phyloP scores from a whole-genome alignment of 2,888 invertebrate genomes.

The Lamellibrachia satsuma region DNA sequence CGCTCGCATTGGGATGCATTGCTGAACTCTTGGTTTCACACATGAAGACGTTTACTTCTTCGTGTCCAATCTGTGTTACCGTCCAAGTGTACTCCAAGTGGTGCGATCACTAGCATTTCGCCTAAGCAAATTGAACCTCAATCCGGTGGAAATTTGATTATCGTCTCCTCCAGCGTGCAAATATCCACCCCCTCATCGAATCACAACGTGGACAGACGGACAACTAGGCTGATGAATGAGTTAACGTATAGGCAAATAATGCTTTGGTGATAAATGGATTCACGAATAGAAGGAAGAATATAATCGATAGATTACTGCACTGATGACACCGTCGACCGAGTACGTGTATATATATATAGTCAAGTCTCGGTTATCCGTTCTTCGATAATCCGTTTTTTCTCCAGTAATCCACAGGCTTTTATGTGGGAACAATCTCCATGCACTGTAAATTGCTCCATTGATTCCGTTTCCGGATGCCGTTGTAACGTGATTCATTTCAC shows the following conservation, averaged over 20 bases:
- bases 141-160: conserved; percentile 7
- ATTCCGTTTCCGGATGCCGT: too few relatives aligned
- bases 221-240: neutral
- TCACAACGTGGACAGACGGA: neutral
- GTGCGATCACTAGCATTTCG: neutral
- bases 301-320: neutral
- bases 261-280: neutral
- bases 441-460: too few relatives aligned
- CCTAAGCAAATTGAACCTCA: conserved; percentile 13
- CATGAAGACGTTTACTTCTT: neutral
- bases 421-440: too few relatives aligned
- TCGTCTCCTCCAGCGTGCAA: neutral
- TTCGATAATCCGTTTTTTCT: too few relatives aligned
- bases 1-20: conserved; percentile 17
- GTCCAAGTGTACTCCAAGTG: neutral
- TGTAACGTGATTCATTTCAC: too few relatives aligned
- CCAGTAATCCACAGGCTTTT: too few relatives aligned
- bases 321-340: neutral
- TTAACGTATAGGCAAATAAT: neutral
- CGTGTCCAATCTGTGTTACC: neutral
- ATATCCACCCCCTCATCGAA: neutral
- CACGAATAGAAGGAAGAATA: neutral
- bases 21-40: neutral
- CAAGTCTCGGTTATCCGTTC: too few relatives aligned
- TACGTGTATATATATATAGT: neutral